Base-by-base conservation (phyloP, 2,797 vertebrate genomes). In the Esox lucius region DNA sequence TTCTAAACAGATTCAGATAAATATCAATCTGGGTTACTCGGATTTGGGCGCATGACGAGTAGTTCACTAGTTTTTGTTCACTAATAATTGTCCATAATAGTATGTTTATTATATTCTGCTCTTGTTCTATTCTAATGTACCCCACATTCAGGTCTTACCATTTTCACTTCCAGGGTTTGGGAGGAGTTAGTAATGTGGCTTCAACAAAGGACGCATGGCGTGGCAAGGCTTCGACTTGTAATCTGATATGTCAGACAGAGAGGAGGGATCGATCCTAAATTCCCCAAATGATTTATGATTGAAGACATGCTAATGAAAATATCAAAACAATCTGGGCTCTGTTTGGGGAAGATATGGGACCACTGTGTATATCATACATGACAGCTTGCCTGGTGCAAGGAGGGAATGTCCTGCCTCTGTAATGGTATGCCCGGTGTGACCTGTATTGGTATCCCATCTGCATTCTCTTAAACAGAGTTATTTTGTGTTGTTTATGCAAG, bases 291-390 rank as follows among this genome's bases (percentile, higher is more conserved):
- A 94, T 94, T 95, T 94, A 95, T 95, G 94, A 94, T 94, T 94
- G 93, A 94, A 91, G 91, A 93, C 90, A 89, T 90, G 90, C 90
- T 94, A 91, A 94, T 94, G 93, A 94, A 94, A 95, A 94, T 93
- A 94, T 94, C 94, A 91, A 92, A 94, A 93, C 91, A 90, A 95
- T 95, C 93, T 84, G 88, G 90, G 90, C 93, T 93, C 92, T 95
- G 94, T 82, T 79, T 87, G 82, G 86, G 86, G 86, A 81, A 94
- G 94, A 95, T 94, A 94, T 86, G 81, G 77, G 73, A 74, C 79
- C 78, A 48, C 90, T 89, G 86, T 89, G 93, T 95, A 93, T 93
- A 93, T 94, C 93, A 94, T 90, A 87, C 83, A 78, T 79, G 93
- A 95, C 94, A 93, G 92, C 86, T 87, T 83, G 46, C 75, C 87